A percentile compares a stretch with the other conserved stretches of the same genome.
Conservation (phyloP, 2,113 vertebrate species). For the Lota lota region DNA sequence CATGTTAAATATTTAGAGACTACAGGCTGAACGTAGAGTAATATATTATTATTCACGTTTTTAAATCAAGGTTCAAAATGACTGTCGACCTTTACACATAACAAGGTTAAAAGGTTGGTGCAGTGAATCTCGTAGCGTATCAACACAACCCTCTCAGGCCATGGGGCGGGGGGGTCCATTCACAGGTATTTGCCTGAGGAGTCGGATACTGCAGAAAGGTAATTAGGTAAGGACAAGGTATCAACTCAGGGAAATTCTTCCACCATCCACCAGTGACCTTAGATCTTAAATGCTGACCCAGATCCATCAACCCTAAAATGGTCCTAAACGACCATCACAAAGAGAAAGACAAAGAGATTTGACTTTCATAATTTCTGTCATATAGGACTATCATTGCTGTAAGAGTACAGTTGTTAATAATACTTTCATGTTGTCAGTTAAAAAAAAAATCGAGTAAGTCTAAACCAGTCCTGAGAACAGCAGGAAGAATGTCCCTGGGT, state of each 20-base stretch:
- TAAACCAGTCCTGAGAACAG: slow-evolving; percentile 18
- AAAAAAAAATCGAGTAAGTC: too few species aligned
- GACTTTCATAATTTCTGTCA: not conserved
- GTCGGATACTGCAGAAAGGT: slow-evolving; percentile 69
- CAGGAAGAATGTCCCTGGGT: slow-evolving; percentile 41
- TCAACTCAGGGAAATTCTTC: slow-evolving; percentile 56
- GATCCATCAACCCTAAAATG: not conserved
- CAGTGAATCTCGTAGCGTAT: slow-evolving; percentile 31
- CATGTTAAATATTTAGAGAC: not conserved
- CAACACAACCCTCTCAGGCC: slow-evolving; percentile 43
- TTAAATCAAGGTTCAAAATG: slow-evolving; percentile 10
- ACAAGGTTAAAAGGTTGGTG: not conserved
- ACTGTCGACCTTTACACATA: not conserved
- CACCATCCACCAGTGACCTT: slow-evolving; percentile 23
- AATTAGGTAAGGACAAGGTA: slow-evolving; percentile 72
- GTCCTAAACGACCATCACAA: not conserved
- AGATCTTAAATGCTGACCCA: not conserved
- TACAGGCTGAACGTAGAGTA: not conserved
- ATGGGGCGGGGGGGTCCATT: slow-evolving; percentile 55
- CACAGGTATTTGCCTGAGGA: slow-evolving; percentile 53
- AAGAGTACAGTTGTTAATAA: too few species aligned
- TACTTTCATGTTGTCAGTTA: too few species aligned
- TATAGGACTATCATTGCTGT: too few species aligned
- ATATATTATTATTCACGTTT: not conserved
- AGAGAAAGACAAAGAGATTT: not conserved